A percentile compares a stretch with the other conserved stretches of the same genome.
Evolutionary conservation across 2,797 vertebrate genomes (phyloP).

Genomic region (Tinamus major): DNA sequence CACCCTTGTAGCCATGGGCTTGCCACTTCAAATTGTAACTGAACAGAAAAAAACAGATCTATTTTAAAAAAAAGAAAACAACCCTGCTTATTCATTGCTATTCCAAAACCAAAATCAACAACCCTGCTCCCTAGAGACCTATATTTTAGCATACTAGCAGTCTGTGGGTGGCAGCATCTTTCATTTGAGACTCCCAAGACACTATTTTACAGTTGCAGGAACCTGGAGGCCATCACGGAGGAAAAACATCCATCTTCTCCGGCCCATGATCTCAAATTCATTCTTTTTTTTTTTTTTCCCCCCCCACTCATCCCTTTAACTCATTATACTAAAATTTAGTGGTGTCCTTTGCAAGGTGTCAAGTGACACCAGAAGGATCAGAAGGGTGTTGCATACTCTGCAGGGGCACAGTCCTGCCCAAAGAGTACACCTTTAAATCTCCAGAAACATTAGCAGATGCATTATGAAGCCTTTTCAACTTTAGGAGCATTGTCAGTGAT

Average conservation of each 20-base stretch:
- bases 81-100: background rate
- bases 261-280: background rate
- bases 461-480: background rate
- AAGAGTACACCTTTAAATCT: background rate
- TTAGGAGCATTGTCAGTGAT: background rate
- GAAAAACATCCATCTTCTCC: background rate
- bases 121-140: background rate
- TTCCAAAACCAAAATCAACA: background rate
- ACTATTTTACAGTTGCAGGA: background rate
- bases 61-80: background rate
- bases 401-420: background rate
- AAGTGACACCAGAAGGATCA: background rate
- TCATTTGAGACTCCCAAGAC: background rate
- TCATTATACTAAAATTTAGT: background rate
- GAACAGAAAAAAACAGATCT: background rate
- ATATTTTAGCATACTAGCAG: background rate
- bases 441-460: background rate
- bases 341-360: background rate
- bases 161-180: background rate
- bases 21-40: background rate
- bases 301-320: background rate
- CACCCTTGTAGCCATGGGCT: background rate
- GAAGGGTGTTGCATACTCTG: background rate
- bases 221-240: background rate
- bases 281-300: background rate